phyloP scores from a whole-genome alignment of 2,797 vertebrate species.

The Hydrophis major region DNA sequence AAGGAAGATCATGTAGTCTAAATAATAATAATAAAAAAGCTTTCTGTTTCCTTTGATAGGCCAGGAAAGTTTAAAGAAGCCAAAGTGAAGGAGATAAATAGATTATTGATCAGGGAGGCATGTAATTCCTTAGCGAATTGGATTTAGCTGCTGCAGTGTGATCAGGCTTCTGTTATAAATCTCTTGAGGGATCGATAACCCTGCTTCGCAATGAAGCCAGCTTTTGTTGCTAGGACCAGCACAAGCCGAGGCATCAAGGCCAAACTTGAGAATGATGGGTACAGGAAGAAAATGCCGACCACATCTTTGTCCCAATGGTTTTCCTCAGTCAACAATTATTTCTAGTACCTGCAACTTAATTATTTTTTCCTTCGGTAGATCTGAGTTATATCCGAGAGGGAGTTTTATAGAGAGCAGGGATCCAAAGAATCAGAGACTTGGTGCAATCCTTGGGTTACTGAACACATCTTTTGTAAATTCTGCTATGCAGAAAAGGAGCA shows the following conservation, averaged over 20 bases:
- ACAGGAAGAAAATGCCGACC: not conserved
- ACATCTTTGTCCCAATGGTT: not conserved
- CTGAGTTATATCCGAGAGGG: not conserved
- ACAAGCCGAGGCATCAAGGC: slow-evolving; percentile 18
- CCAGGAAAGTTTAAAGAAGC: slow-evolving; percentile 73
- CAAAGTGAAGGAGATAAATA: slow-evolving; percentile 76
- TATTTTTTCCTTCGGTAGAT: not conserved
- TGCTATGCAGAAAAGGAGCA: not conserved
- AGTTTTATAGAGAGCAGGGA: not conserved
- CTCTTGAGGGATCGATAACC: slow-evolving; percentile 64
- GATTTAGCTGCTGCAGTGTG: slow-evolving; percentile 73
- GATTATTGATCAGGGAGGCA: slow-evolving; percentile 74
- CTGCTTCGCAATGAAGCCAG: slow-evolving; percentile 37
- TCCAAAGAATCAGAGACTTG: not conserved
- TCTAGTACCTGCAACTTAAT: not conserved
- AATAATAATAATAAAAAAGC: slow-evolving; percentile 43
- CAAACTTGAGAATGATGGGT: not conserved
- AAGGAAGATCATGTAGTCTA: not conserved
- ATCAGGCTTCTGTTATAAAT: slow-evolving; percentile 70
- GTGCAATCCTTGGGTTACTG: not conserved
- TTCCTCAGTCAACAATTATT: not conserved
- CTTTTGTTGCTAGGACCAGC: slow-evolving; percentile 41
- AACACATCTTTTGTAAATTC: not conserved
- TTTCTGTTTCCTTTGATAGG: slow-evolving; percentile 71
- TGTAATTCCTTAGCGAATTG: slow-evolving; percentile 78